Conservation (phyloP, 2,113 vertebrate species). For the Lycaon pictus region DNA sequence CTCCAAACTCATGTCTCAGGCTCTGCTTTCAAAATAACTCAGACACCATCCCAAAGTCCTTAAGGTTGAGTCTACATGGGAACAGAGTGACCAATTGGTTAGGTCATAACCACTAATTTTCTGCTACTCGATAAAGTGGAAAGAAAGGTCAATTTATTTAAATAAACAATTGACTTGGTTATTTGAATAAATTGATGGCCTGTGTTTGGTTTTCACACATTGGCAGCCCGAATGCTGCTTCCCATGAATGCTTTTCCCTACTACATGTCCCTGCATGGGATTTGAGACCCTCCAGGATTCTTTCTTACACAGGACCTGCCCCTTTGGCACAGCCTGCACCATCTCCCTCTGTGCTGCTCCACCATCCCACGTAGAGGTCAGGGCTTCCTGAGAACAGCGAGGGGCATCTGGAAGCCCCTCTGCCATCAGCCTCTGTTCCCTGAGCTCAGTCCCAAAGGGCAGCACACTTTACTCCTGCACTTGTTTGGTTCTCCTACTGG, state of each 20-base stretch:
- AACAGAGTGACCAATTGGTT: background rate
- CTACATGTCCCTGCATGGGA: background rate
- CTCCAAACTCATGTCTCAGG: background rate
- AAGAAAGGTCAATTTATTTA: background rate
- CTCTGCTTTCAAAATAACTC: background rate
- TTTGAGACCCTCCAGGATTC: background rate
- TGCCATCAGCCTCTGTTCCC: background rate
- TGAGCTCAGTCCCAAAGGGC: background rate
- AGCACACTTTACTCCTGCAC: background rate
- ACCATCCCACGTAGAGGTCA: background rate
- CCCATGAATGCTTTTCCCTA: background rate
- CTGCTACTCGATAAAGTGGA: accelerated
- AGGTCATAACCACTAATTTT: background rate
- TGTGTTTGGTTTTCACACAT: background rate
- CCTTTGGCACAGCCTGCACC: background rate
- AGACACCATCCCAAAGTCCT: background rate
- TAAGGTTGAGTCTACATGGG: background rate
- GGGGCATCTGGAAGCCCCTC: background rate
- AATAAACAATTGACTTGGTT: background rate
- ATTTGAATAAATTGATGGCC: background rate
- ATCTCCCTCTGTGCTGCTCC: background rate
- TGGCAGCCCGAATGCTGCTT: background rate
- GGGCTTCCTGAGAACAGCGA: background rate
- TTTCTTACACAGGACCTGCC: background rate
- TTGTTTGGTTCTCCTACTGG: background rate